Evolutionary conservation across 1,140 invertebrate species (phyloP).

Genomic region (Zaprionus davidi): DNA sequence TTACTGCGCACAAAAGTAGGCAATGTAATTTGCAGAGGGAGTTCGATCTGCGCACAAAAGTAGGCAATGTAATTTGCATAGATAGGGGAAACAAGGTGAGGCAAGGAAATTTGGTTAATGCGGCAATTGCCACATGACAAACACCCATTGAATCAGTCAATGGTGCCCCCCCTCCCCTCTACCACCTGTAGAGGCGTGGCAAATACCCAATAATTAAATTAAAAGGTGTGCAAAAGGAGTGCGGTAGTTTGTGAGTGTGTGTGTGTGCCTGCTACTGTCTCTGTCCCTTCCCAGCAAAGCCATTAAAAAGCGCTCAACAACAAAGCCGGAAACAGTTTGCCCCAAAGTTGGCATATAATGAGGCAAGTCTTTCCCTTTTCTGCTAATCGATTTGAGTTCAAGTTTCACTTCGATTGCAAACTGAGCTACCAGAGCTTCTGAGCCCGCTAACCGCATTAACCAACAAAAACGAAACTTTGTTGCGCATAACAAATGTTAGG

Average conservation of each 20-base stretch:
- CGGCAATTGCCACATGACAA: constrained; percentile 38
- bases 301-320: constrained; percentile 4
- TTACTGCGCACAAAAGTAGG: constrained; percentile 44
- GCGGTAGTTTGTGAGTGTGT: neutral
- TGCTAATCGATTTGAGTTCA: neutral
- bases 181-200: too few species aligned
- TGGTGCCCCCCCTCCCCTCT: too few species aligned
- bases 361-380: neutral
- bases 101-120: constrained; percentile 67
- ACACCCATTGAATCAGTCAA: constrained; percentile 11
- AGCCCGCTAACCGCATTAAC: neutral
- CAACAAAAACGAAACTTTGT: neutral
- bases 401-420: neutral
- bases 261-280: neutral
- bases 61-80: constrained; percentile 1
- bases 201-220: neutral
- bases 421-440: neutral
- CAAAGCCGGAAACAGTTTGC: neutral
- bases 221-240: neutral
- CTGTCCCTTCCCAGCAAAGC: neutral
- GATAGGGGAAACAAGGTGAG: constrained; percentile 25
- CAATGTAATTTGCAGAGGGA: constrained; percentile 19
- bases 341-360: neutral
- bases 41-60: neutral
- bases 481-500: constrained; percentile 1